These are phyloP conservation scores for Hephaestus fuliginosus DNA, from an alignment of 2,797 vertebrate genomes.

Conservation along the genomic window DNA sequence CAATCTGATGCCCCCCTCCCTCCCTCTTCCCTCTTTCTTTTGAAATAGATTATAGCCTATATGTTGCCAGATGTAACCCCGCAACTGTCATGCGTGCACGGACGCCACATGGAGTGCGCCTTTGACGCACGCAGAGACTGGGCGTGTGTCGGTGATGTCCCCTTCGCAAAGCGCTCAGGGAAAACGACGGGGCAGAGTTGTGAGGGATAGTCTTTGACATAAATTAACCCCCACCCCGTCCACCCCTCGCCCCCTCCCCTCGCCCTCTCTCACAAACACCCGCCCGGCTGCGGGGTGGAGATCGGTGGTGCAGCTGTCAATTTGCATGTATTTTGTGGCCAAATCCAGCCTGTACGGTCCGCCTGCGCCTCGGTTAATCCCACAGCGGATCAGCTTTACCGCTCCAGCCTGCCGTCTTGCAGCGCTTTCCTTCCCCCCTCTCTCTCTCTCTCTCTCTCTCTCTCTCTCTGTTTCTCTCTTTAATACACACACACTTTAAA, in stretches of 20 bases:
- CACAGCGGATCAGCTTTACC: slow-evolving; percentile 73
- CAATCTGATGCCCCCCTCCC: too few relatives aligned
- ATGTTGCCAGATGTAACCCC: slow-evolving; percentile 37
- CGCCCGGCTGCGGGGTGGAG: slow-evolving; percentile 70
- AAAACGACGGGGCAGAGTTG: slow-evolving; percentile 47
- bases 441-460: slow-evolving; percentile 21
- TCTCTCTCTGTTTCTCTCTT: background rate
- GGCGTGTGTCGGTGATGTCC: slow-evolving; percentile 71
- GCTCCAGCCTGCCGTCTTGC: slow-evolving; percentile 61
- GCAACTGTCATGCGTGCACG: slow-evolving; percentile 54
- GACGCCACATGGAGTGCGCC: slow-evolving; percentile 42
- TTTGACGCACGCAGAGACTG: slow-evolving; percentile 54
- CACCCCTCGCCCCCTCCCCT: background rate
- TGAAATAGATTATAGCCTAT: background rate
- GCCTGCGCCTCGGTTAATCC: slow-evolving; percentile 77
- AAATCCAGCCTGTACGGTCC: slow-evolving; percentile 69
- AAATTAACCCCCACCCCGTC: slow-evolving; percentile 52
- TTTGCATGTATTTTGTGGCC: slow-evolving; percentile 79
- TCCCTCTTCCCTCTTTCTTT: background rate
- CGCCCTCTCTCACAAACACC: slow-evolving; percentile 35
- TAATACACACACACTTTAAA: slow-evolving; percentile 67
- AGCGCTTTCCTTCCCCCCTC: slow-evolving; percentile 34
- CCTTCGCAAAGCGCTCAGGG: slow-evolving; percentile 12
- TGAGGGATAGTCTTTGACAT: slow-evolving; percentile 58
- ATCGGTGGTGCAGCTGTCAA: slow-evolving; percentile 81